These are phyloP conservation scores for Anoura caudifer DNA, from an alignment of 2,113 vertebrate species.

Conservation along the genomic window DNA sequence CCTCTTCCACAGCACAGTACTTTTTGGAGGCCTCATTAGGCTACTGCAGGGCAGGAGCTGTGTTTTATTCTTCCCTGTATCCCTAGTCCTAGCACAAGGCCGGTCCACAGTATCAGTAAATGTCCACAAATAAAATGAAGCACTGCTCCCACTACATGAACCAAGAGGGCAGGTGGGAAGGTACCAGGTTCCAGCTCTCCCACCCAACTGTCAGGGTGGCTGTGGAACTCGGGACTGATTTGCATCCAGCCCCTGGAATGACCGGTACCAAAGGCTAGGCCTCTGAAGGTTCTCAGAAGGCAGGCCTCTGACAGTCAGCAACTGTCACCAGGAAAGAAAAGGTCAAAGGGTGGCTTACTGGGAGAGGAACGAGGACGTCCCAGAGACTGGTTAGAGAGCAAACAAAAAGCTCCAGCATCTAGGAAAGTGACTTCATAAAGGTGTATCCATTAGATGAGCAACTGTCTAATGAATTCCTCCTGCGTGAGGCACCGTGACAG, in stretches of 20 bases:
- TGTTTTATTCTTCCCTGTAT: not conserved
- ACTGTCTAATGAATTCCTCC: not conserved
- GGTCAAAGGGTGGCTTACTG: not conserved
- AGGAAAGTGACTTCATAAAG: not conserved
- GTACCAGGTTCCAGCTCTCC: not conserved
- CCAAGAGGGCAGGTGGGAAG: not conserved
- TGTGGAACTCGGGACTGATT: not conserved
- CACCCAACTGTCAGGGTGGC: not conserved
- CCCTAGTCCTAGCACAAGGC: not conserved
- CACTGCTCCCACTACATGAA: not conserved
- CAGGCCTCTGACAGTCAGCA: not conserved
- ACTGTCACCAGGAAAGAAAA: not conserved
- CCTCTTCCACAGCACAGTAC: too few relatives aligned
- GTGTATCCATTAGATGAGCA: not conserved
- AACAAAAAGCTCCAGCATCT: not conserved
- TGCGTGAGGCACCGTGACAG: accelerated
- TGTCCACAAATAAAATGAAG: not conserved
- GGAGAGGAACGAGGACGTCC: not conserved
- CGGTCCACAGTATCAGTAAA: not conserved
- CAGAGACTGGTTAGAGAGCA: not conserved
- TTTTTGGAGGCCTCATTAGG: not conserved
- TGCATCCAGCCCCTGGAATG: not conserved
- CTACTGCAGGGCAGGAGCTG: not conserved
- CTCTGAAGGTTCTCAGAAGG: not conserved
- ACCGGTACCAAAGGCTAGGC: not conserved